Evolutionary conservation across 2,113 vertebrate genomes (phyloP).

Genomic region (Oenanthe melanoleuca): DNA sequence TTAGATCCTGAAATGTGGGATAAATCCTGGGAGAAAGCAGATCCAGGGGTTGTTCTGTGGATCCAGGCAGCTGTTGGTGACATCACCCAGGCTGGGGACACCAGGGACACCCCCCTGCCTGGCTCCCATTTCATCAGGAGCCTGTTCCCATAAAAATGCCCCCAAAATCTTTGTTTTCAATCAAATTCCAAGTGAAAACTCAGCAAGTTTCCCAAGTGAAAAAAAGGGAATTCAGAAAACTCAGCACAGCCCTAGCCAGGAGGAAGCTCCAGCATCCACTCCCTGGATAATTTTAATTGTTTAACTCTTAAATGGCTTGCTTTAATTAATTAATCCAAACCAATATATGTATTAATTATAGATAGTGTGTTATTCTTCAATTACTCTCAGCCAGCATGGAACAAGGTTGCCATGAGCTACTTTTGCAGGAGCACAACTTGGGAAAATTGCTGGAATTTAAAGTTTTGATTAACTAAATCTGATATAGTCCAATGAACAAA

Average conservation of each 20-base stretch:
- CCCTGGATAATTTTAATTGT: background rate
- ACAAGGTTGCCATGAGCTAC: background rate
- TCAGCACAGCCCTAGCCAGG: background rate
- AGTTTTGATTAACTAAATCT: background rate
- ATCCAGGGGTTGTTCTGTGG: background rate
- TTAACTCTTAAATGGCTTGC: background rate
- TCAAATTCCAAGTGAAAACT: background rate
- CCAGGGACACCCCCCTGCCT: background rate
- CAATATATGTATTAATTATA: background rate
- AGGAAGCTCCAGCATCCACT: background rate
- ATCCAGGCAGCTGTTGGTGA: background rate
- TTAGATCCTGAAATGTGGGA: background rate
- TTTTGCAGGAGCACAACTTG: background rate
- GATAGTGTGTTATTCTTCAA: background rate
- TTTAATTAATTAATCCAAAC: background rate
- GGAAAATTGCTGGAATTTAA: background rate
- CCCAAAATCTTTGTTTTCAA: background rate
- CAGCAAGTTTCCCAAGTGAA: no score
- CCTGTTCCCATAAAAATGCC: background rate
- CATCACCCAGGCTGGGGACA: background rate
- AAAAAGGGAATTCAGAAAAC: background rate
- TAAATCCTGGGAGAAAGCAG: background rate
- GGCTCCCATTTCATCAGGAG: background rate
- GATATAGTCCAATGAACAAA: background rate
- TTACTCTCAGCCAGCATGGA: background rate